Evolutionary conservation across 30 jellyfish, hydroid and myxozoan species (phyloP), one percentile per base, ranked within the genome.

Genomic region (Rhopilema esculentum): DNA sequence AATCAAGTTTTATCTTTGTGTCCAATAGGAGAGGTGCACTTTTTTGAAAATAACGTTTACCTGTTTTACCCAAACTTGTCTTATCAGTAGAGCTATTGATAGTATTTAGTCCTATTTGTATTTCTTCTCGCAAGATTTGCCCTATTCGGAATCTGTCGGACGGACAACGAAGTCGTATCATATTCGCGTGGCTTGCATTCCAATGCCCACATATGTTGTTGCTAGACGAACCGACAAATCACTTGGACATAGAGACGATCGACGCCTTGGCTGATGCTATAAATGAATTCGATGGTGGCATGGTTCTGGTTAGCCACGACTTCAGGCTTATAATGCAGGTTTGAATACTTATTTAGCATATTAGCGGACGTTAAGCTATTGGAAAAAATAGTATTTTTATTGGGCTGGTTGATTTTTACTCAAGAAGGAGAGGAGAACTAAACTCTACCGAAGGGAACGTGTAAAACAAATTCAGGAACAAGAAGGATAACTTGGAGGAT

Each of bases 181-280:
- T 95, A 27, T 95, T 95, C 62, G 97, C 98, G 51, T 95, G 99
- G 99, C 87, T 95, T 29, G 92, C 99, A 15, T 83, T 65, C 57
- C 99, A 95, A 69, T 93, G 89, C 31, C 99, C 99, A 0, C 98
- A 96, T 71, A 89, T 96, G 98, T 65, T 96, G 67, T 66, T 96
- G 74, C 96, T 96, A 6, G 99, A 96, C 88, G 99, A 96, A 92
- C 99, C 99, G n/a, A 96, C 99, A 12, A 96, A 96, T 86, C 99
- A 96, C 90, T 87, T 96, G 85, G 99, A 96, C 87, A 96, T 96
- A 49, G 99, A 96, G 71, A 96, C 99, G 4, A 93, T 96, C 50
- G 99, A 96, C 65, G 98, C 99, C 20, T 75, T 96, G 8, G 98
- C 98, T 6, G 97, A 91, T 40, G 99, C 99, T 18, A 92, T 96